Evolutionary conservation across 2,888 invertebrate species (phyloP), one percentile per base, ranked within the genome.

Genomic region (Euzetes globulus): DNA sequence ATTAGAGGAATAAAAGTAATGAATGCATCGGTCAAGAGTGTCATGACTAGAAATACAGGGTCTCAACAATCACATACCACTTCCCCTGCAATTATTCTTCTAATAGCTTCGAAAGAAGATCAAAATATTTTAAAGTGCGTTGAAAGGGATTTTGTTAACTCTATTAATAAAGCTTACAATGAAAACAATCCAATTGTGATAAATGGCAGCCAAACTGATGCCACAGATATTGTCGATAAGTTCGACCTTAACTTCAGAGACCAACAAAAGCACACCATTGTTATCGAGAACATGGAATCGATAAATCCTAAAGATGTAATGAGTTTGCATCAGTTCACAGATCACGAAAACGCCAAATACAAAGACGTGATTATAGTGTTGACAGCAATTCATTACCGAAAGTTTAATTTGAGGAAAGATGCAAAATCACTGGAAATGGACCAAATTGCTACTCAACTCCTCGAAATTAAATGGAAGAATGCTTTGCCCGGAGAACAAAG

Each of bases 251-350:
- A 41, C 13, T 70, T 70, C 22, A 22, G 27, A 19, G n/a, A 13
- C 25, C 45, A 70, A 7, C n/a, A 22, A 41, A 70, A 70, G 45
- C 70, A 70, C 17, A 47, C 25, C 11, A 70, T 70, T 45, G 19
- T 70, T 27, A 22, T 70, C 45, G 27, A 70, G 25, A 70, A 47
- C 22, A 25, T 70, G 0, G 70, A 70, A 15, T 70, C 70, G 19
- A 70, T 70, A 27, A 1, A 9, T 11, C 17, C 25, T 1, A n/a
- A 70, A 25, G 45, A 70, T 15, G 25, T 70, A 13, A 47, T 70
- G 70, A 25, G 47, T 45, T 70, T 70, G 17, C 70, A 70, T 70
- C 70, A 70, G 70, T 70, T 70, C 70, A 70, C 70, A 19, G 70
- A 70, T 41, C 70, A 70, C 22, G 19, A 70, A 25, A 70, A 70